Conservation (phyloP, 2,113 vertebrate species). For the Trematomus loennbergii region DNA sequence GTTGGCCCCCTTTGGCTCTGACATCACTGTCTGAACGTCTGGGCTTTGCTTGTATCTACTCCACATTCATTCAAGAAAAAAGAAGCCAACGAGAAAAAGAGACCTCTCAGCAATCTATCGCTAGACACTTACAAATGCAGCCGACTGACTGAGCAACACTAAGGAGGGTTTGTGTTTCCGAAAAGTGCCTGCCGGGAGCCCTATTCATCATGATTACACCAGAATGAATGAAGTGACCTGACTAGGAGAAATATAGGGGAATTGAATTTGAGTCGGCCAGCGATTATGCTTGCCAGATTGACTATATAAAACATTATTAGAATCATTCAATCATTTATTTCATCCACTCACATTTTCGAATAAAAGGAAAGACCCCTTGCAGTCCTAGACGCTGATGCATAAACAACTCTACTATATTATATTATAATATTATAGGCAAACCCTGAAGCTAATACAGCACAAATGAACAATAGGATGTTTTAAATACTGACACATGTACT, state of each 20-base stretch:
- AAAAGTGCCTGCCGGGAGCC: constrained; percentile 54
- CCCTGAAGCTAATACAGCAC: not conserved
- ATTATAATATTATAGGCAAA: not conserved
- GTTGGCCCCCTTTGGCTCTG: constrained; percentile 25
- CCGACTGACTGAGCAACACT: constrained; percentile 28
- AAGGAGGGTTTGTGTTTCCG: constrained; percentile 48
- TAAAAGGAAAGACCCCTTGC: constrained; percentile 18
- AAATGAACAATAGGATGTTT: not conserved
- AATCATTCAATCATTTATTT: constrained; percentile 35
- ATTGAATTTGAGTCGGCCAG: constrained; percentile 40
- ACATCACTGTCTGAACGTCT: constrained; percentile 51
- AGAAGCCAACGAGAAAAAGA: constrained; percentile 43
- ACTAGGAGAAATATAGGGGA: constrained; percentile 31
- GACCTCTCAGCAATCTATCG: constrained; percentile 62
- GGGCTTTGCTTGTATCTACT: constrained; percentile 44
- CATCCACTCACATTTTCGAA: constrained; percentile 38
- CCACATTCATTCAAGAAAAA: constrained; percentile 65
- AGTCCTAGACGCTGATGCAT: constrained; percentile 14
- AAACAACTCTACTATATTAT: not conserved
- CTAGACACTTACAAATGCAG: constrained; percentile 64
- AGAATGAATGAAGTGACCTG: constrained; percentile 59
- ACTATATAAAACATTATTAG: constrained; percentile 33
- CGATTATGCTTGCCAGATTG: constrained; percentile 21
- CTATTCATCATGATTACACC: constrained; percentile 66
- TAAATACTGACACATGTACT: not conserved